Base-by-base conservation (phyloP, 2,113 vertebrate genomes). In the Dromaius novaehollandiae region DNA sequence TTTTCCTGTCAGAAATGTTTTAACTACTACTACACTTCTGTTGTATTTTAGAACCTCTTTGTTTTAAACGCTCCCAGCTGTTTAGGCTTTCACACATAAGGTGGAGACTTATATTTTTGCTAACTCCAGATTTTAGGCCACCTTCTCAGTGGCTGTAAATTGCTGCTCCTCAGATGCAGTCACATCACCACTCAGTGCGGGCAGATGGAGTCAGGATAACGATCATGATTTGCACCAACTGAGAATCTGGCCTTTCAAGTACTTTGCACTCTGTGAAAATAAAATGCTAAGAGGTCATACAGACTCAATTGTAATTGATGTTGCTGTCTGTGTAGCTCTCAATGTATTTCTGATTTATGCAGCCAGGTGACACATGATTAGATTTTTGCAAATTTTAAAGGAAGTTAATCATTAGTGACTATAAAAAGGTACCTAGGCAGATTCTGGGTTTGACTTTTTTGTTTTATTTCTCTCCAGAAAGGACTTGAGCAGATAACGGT, bases 91-190 rank as follows among this genome's bases (percentile, higher is more conserved):
- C 0, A 1, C 25, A 7, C 2, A 42, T 32, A 11, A 22, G 53
- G 24, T 32, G 28, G 9, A 32, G 18, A 10, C 6, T 21, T 6
- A 38, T 19, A 61, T 2, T 8, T 25, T 6, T 36, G 24, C 30
- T 6, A 1, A 8, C 46, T 12, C 16, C 0, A 5, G 46, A 42
- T 3, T 36, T 34, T 21, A 36, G 68, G 58, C 32, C 22, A 11
- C 1, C 1, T 11, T 28, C 26, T 46, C 1, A 17, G 28, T 21
- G 22, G 26, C 11, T 1, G 1, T 21, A 11, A 63, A 40, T 26
- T 2, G 1, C 28, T 2, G 0, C 32, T 5, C 14, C 34, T 26
- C 34, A 9, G 17, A 19, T 60, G 56, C 32, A 34, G 56, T 60
- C 56, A 7, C 56, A 19, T 60, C 32, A 36, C 25, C 48, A 73